phyloP scores from a whole-genome alignment of 2,113 vertebrate genomes.

The Theropithecus gelada region DNA sequence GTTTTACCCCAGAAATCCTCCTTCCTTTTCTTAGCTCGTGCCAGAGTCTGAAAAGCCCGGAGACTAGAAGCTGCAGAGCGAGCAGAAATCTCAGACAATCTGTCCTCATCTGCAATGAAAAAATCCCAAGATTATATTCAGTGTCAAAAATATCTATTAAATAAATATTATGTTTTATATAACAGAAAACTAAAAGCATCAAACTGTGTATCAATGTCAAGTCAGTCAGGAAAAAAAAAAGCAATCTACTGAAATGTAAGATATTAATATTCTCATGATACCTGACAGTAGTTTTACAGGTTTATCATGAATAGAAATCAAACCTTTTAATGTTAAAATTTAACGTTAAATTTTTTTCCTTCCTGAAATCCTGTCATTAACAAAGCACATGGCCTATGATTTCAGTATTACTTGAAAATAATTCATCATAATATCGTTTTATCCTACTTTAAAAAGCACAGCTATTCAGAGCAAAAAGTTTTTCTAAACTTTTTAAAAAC shows the following conservation, averaged over 20 bases:
- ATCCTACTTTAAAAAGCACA: conserved; percentile 60
- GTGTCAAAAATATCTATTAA: neutral
- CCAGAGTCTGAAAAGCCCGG: conserved; percentile 88
- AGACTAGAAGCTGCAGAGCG: conserved; percentile 89
- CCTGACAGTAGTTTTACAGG: neutral
- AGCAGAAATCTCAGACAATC: conserved; percentile 90
- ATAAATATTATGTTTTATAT: neutral
- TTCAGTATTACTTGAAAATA: conserved; percentile 39
- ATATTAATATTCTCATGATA: neutral
- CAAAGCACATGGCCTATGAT: neutral
- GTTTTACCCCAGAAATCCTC: conserved; percentile 90
- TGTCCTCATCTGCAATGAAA: conserved; percentile 85
- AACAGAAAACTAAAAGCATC: conserved; percentile 42
- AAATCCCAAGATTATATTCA: neutral
- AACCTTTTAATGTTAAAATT: neutral
- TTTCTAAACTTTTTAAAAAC: conserved; percentile 27
- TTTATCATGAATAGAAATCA: conserved; percentile 38
- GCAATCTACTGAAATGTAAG: neutral
- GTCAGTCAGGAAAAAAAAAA: conserved; percentile 16
- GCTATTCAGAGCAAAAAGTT: neutral
- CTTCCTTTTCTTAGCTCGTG: conserved; percentile 89
- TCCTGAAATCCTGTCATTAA: conserved; percentile 24
- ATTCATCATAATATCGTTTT: conserved; percentile 10
- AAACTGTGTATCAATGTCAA: neutral
- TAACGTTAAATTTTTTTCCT: neutral